Conservation (phyloP, 1,140 invertebrate species). For the Marisa cornuarietis region DNA sequence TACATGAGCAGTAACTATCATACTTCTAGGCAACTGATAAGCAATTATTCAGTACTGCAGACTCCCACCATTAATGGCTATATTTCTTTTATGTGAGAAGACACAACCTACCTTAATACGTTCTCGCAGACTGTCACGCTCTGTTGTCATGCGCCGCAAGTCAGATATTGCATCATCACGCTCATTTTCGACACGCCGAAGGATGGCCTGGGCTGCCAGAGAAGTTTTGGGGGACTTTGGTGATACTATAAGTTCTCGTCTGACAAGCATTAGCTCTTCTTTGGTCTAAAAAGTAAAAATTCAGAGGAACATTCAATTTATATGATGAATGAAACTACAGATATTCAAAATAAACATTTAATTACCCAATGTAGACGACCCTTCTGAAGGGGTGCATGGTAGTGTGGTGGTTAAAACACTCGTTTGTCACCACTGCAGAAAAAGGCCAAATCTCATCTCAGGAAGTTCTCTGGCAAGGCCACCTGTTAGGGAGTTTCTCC, state of each 20-base stretch:
- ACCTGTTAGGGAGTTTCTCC: too few relatives aligned
- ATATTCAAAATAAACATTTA: too few relatives aligned
- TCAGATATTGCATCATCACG: slow-evolving; percentile 63
- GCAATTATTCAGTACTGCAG: too few relatives aligned
- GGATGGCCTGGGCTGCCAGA: slow-evolving; percentile 63
- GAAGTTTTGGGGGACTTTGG: slow-evolving; percentile 63
- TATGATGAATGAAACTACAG: too few relatives aligned
- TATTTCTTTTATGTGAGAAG: neutral
- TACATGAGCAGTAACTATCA: neutral
- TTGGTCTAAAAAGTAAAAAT: slow-evolving; percentile 48
- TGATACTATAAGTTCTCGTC: slow-evolving; percentile 60
- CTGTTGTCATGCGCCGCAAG: slow-evolving; percentile 59
- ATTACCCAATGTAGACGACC: too few relatives aligned
- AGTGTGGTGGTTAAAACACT: too few relatives aligned
- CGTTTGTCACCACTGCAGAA: too few relatives aligned
- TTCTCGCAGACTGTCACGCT: slow-evolving; percentile 64
- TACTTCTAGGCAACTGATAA: too few relatives aligned
- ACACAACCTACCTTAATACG: slow-evolving; percentile 53
- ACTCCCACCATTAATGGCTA: neutral
- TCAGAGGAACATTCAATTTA: too few relatives aligned
- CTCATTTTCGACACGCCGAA: slow-evolving; percentile 65
- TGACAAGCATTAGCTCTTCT: slow-evolving; percentile 58
- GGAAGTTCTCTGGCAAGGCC: too few relatives aligned
- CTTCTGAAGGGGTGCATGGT: too few relatives aligned
- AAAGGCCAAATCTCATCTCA: too few relatives aligned